Conservation (phyloP, 2,113 vertebrate genomes). For the Suricata suricatta region DNA sequence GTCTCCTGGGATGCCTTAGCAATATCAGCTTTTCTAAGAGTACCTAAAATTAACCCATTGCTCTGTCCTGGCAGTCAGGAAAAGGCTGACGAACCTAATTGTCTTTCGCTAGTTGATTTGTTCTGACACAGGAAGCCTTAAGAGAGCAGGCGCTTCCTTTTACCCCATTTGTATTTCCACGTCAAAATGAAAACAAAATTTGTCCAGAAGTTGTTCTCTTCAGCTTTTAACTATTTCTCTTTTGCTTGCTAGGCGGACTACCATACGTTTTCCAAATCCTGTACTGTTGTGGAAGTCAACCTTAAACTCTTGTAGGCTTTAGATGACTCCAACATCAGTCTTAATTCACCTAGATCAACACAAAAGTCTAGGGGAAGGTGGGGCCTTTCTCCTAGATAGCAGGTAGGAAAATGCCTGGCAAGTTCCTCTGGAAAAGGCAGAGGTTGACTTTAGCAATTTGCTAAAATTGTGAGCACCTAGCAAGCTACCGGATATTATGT, state of each 20-base stretch:
- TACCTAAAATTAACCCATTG: neutral
- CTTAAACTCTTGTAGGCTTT: neutral
- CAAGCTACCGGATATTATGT: neutral
- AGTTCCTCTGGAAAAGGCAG: neutral
- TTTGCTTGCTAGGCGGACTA: neutral
- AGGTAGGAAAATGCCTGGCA: neutral
- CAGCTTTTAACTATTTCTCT: neutral
- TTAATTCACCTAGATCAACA: neutral
- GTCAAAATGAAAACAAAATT: neutral
- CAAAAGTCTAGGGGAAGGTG: neutral
- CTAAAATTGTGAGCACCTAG: neutral
- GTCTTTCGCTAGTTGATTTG: neutral
- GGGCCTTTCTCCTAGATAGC: neutral
- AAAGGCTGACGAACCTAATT: neutral
- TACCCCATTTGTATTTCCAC: neutral
- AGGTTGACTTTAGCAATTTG: neutral
- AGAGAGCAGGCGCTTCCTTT: neutral
- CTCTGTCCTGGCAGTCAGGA: neutral
- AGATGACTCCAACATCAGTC: neutral
- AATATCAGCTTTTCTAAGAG: neutral
- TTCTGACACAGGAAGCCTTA: neutral
- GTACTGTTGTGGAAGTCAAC: neutral
- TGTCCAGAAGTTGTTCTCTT: neutral
- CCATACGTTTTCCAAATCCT: neutral
- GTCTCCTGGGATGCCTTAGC: neutral